Evolutionary conservation across 2,797 vertebrate species (phyloP), one percentile per base, ranked within the genome.

Genomic region (Tenualosa ilisha): DNA sequence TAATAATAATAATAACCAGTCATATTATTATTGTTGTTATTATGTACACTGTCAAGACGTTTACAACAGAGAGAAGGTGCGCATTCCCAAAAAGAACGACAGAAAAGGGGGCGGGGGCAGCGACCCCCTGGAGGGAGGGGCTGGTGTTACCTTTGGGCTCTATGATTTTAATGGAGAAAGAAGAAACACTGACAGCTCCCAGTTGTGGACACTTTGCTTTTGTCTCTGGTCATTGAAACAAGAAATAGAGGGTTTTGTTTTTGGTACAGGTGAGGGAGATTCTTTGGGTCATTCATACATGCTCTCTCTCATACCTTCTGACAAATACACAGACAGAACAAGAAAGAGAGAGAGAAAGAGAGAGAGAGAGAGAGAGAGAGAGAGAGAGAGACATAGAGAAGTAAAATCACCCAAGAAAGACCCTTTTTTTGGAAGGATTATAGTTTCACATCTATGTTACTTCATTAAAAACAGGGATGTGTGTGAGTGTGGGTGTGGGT

Each of bases 181-280:
- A 95, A 93, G 93, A 96, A 96, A 94, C 93, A 94, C 89, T 91
- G 92, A 94, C 95, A 94, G 94, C 89, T 95, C 93, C 94, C 94
- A 87, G 91, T 86, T 86, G 90, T 93, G 92, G 94, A 93, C 88
- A 82, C 92, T 91, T 91, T 92, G 87, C 86, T 92, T 94, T 94
- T 95, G 91, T 92, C 90, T 95, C 95, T 95, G 93, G 94, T 93
- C 91, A 94, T 89, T 91, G 90, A 94, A 94, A 96, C 92, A 94
- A 94, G 40, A 79, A 40, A 79, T 20, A 79, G 72, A 79, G 68
- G 46, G 46, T 49, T 49, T 49, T n/a, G n/a, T 49, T n/a, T 63
- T 79, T 43, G 72, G 72, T 20, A 46, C 20, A 22, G 37, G 72
- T 22, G 15, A 79, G 72, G 37, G 40, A 46, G 11, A 46, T 43